A percentile compares a stretch with the other conserved stretches of the same genome.
phyloP scores from a whole-genome alignment of 2,797 vertebrate species.

The Myripristis murdjan region DNA sequence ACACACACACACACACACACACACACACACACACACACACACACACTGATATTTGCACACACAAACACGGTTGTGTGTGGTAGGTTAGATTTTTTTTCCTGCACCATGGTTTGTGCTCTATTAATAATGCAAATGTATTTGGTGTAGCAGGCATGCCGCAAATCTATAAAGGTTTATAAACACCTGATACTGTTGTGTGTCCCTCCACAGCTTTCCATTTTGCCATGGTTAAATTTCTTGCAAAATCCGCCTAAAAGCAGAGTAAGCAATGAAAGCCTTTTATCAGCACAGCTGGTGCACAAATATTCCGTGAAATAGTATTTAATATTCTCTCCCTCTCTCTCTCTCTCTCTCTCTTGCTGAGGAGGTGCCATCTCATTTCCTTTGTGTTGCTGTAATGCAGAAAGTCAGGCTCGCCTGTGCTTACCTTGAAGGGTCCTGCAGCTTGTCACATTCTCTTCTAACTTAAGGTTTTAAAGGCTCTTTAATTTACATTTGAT shows the following conservation, averaged over 20 bases:
- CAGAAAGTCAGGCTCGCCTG: conserved; percentile 28
- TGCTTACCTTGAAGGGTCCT: conserved; percentile 31
- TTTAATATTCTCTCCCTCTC: conserved; percentile 70
- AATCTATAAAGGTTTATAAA: conserved; percentile 37
- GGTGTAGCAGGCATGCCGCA: conserved; percentile 9
- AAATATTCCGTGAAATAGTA: conserved; percentile 70
- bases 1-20: neutral
- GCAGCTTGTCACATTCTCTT: conserved; percentile 18
- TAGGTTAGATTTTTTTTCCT: conserved; percentile 7
- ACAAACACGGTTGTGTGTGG: neutral
- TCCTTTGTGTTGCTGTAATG: conserved; percentile 58
- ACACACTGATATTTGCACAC: no score
- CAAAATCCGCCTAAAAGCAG: conserved; percentile 55
- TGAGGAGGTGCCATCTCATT: conserved; percentile 55
- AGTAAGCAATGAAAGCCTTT: conserved; percentile 65
- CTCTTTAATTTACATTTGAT: conserved; percentile 38
- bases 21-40: neutral
- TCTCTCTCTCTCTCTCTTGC: conserved; percentile 20
- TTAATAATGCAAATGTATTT: conserved; percentile 50
- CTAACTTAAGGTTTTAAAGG: conserved; percentile 23
- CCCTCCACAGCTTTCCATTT: conserved; percentile 38
- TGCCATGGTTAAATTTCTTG: conserved; percentile 38
- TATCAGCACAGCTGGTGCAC: conserved; percentile 65
- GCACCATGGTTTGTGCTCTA: conserved; percentile 17
- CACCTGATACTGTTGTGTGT: conserved; percentile 29